A percentile compares a stretch with the other conserved stretches of the same genome.
phyloP scores from a whole-genome alignment of 2,797 vertebrate species.

The Sus cebifrons region DNA sequence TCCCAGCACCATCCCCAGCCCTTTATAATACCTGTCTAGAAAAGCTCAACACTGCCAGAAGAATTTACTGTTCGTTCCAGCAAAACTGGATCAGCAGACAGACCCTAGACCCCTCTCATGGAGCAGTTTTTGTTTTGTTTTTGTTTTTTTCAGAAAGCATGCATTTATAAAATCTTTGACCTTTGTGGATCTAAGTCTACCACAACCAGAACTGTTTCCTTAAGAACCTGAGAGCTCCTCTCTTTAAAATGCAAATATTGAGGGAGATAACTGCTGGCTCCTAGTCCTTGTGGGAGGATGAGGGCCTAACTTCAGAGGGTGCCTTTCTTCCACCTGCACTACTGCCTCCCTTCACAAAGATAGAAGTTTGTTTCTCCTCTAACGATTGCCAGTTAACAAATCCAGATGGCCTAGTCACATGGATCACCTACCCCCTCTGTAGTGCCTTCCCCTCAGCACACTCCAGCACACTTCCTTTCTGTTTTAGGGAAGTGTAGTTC shows the following conservation, averaged over 20 bases:
- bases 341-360: not conserved
- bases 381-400: not conserved
- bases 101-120: not conserved
- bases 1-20: not conserved
- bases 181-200: not conserved
- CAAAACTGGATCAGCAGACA: not conserved
- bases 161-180: not conserved
- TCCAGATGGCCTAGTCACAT: not conserved
- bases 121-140: not conserved
- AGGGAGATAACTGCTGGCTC: not conserved
- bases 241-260: not conserved
- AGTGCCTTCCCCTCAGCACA: not conserved
- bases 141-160: not conserved
- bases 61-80: not conserved
- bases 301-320: not conserved
- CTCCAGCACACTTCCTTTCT: not conserved
- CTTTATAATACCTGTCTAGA: not conserved
- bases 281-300: not conserved
- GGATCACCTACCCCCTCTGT: not conserved
- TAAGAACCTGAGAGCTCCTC: not conserved
- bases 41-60: not conserved
- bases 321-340: not conserved
- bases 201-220: not conserved
- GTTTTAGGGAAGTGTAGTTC: constrained; percentile 24
- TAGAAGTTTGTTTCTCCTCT: constrained; percentile 15